Evolutionary conservation across 2,888 invertebrate genomes (phyloP).

Genomic region (Drosophila tanythrix): DNA sequence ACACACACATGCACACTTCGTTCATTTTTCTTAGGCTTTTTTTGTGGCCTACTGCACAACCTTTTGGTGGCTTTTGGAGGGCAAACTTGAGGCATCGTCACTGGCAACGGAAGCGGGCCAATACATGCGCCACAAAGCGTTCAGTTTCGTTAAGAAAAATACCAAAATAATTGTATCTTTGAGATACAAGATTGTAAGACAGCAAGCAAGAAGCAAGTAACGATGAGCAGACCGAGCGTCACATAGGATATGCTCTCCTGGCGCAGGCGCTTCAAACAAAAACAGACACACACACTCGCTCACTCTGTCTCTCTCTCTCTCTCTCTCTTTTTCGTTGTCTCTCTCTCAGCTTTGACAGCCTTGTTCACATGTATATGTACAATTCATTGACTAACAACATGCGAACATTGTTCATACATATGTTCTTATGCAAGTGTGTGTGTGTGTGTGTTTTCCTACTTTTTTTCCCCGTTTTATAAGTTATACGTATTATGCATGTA

Average conservation of each 20-base stretch:
- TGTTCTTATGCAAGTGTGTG: slow-evolving; percentile 7
- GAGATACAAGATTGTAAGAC: slow-evolving; percentile 40
- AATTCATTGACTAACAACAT: slow-evolving; percentile 80
- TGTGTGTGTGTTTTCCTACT: slow-evolving; percentile 10
- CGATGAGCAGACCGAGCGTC: background rate
- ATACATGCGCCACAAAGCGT: slow-evolving; percentile 33
- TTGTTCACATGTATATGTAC: slow-evolving; percentile 53
- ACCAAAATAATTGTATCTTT: slow-evolving; percentile 60
- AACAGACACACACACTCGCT: slow-evolving; percentile 3
- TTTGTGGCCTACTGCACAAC: slow-evolving; percentile 54
- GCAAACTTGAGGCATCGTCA: slow-evolving; percentile 67
- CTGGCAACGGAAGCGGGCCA: slow-evolving; percentile 31
- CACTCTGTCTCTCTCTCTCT: slow-evolving; percentile 8
- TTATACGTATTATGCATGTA: background rate
- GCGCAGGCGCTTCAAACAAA: slow-evolving; percentile 43
- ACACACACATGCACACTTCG: slow-evolving; percentile 1
- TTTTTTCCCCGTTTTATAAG: background rate
- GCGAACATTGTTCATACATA: slow-evolving; percentile 43
- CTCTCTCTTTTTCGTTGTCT: slow-evolving; percentile 1
- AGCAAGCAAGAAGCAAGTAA: slow-evolving; percentile 7
- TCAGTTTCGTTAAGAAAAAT: slow-evolving; percentile 61
- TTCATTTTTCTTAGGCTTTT: slow-evolving; percentile 6
- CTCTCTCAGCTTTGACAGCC: slow-evolving; percentile 3
- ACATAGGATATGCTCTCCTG: slow-evolving; percentile 12
- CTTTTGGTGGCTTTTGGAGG: slow-evolving; percentile 77